Evolutionary conservation across 2,113 vertebrate genomes (phyloP).

Genomic region (human (Homo sapiens)): DNA sequence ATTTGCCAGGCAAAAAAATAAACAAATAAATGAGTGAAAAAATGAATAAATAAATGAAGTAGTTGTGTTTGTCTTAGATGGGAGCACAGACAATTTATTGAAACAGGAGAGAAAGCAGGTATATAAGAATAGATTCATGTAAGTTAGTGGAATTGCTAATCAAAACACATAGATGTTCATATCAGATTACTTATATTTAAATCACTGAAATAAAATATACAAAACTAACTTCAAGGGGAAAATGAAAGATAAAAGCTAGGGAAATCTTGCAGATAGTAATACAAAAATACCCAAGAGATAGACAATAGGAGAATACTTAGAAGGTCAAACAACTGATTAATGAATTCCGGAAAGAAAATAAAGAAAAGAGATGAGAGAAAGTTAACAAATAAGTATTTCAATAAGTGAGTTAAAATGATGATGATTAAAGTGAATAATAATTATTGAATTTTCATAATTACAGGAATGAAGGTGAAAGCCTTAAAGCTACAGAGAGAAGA

Average conservation of each 20-base stretch:
- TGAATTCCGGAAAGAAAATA: background rate
- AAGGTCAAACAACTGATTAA: background rate
- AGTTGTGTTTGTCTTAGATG: background rate
- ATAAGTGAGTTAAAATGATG: background rate
- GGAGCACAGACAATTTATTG: background rate
- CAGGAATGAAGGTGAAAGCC: background rate
- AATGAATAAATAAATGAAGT: background rate
- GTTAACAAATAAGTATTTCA: background rate
- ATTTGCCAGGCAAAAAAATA: background rate
- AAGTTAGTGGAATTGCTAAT: background rate
- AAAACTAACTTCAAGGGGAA: background rate
- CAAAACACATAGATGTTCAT: background rate
- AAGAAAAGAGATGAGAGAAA: background rate
- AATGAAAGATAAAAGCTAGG: background rate
- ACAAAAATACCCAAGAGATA: background rate
- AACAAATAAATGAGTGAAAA: background rate
- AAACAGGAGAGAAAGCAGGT: background rate
- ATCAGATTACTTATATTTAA: background rate
- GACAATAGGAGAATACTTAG: background rate
- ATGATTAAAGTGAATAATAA: background rate
- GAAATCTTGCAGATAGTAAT: background rate
- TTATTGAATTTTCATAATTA: slow-evolving; percentile 30
- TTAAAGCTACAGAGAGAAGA: background rate
- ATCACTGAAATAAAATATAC: background rate
- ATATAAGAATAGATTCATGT: background rate